phyloP scores from a whole-genome alignment of 2,797 vertebrate genomes.

The Adelosebastes latens region DNA sequence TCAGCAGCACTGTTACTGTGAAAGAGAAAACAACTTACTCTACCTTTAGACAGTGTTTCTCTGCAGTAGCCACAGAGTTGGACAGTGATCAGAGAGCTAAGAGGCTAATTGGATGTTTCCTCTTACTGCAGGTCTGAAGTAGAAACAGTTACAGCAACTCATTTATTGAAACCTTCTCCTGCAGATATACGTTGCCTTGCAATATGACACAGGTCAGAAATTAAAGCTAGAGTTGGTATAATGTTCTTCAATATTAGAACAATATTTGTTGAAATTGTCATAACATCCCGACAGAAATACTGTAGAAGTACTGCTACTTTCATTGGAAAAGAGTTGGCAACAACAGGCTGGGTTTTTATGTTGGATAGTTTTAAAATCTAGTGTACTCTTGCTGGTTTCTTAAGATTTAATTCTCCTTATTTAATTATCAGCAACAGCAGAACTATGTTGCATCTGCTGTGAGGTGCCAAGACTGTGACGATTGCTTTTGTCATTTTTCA shows the following conservation, averaged over 20 bases:
- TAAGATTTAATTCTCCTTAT: background rate
- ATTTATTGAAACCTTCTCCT: background rate
- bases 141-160: background rate
- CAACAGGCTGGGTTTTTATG: too few species aligned
- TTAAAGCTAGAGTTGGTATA: too few species aligned
- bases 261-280: too few species aligned
- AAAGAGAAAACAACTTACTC: background rate
- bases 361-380: too few species aligned
- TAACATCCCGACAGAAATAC: too few species aligned
- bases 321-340: too few species aligned
- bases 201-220: background rate
- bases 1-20: background rate
- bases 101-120: background rate
- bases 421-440: background rate
- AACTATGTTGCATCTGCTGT: background rate
- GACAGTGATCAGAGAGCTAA: background rate
- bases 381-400: too few species aligned
- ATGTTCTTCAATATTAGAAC: too few species aligned
- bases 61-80: background rate
- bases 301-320: too few species aligned
- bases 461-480: too few species aligned
- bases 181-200: background rate
- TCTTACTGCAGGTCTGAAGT: background rate
- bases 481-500: background rate
- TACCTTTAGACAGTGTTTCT: background rate